Evolutionary conservation across 2,888 invertebrate genomes (phyloP).

Genomic region (Antheraea assamensis): DNA sequence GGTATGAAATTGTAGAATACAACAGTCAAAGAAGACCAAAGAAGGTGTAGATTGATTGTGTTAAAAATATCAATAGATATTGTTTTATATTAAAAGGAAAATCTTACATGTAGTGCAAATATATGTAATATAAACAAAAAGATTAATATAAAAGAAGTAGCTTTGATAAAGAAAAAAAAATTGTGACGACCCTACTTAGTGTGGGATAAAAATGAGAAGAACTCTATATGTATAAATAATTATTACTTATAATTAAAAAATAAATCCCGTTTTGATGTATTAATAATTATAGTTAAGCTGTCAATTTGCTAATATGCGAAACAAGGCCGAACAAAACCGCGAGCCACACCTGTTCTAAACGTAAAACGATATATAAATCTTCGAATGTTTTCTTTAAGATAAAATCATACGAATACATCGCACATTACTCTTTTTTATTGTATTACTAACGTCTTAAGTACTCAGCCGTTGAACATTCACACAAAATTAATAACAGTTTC

Average conservation of each 20-base stretch:
- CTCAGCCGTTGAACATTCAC: not conserved
- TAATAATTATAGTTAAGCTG: not conserved
- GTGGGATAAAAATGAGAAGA: not conserved
- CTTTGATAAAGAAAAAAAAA: too few species aligned
- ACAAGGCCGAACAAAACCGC: not conserved
- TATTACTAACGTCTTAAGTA: not conserved
- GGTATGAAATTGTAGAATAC: too few species aligned
- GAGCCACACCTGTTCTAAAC: not conserved
- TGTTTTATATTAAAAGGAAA: too few species aligned
- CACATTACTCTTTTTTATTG: not conserved
- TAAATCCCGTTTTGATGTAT: not conserved
- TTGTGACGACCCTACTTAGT: too few species aligned
- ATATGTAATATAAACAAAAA: too few species aligned
- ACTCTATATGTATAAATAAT: too few species aligned
- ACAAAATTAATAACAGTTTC: conserved; percentile 6
- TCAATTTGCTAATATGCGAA: not conserved
- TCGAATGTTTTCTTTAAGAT: not conserved
- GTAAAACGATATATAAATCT: not conserved
- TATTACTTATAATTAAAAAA: not conserved
- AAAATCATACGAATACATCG: not conserved
- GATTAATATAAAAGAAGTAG: too few species aligned
- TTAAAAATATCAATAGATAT: too few species aligned
- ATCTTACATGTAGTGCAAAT: too few species aligned
- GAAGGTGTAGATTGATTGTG: too few species aligned
- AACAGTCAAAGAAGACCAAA: too few species aligned